phyloP scores from a whole-genome alignment of 2,888 invertebrate genomes.

The Apamea monoglypha region DNA sequence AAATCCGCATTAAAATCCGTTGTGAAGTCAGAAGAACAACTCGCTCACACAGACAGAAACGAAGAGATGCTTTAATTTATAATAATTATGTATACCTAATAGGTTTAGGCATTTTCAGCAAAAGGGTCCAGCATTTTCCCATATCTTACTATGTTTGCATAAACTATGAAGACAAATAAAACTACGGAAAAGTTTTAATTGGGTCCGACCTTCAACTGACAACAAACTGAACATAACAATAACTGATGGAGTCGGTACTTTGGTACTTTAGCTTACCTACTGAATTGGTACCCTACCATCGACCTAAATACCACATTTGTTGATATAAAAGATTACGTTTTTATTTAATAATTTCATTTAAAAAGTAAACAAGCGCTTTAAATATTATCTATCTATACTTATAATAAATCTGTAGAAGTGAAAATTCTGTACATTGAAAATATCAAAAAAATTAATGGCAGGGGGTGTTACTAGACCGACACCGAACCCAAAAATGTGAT shows the following conservation, averaged over 20 bases:
- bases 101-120: background rate
- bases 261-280: background rate
- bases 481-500: too few relatives aligned
- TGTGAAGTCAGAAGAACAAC: background rate
- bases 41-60: background rate
- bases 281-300: too few relatives aligned
- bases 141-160: background rate
- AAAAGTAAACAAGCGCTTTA: slow-evolving; percentile 19
- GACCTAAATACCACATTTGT: background rate
- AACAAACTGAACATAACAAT: background rate
- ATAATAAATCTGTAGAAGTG: too few relatives aligned
- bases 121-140: background rate
- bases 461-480: too few relatives aligned
- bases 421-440: too few relatives aligned
- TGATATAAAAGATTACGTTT: slow-evolving; percentile 17
- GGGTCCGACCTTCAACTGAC: background rate
- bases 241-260: background rate
- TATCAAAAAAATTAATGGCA: too few relatives aligned
- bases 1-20: background rate
- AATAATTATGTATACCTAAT: background rate
- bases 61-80: background rate
- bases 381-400: too few relatives aligned
- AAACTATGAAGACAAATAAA: background rate
- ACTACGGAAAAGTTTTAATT: background rate
- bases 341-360: slow-evolving; percentile 20